Evolutionary conservation across 2,888 invertebrate species (phyloP), one percentile per base, ranked within the genome.

Genomic region (Mythimna ferrago): DNA sequence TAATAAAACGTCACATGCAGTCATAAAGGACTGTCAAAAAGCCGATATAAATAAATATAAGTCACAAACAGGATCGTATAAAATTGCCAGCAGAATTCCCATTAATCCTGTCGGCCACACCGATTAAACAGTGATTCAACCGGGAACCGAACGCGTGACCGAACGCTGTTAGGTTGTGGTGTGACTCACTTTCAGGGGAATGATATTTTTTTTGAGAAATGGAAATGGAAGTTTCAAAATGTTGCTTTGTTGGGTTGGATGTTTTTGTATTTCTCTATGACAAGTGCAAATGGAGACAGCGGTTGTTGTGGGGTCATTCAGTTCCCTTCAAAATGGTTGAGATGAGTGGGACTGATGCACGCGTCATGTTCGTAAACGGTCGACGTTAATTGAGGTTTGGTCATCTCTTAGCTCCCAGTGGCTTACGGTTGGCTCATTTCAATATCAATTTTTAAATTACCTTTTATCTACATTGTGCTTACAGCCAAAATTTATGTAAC

Each of bases 131-230:
- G 74, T 88, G 84, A 86, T 80, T 89, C 86, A 81, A 79, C 78
- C 60, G 65, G 72, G 82, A 85, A 71, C 69, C 78, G 44, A 85
- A 86, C 73, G 85, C 87, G 86, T 89, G 89, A 86, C 84, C 76
- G 66, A 44, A 48, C 71, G 73, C 84, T 76, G 80, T 87, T 86
- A 83, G 78, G 70, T 66, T 69, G 78, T 16, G 76, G 76, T 69
- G 56, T 81, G 79, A 86, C 66, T 86, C 78, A 83, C 38, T 21
- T 58, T 75, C 62, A 48, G 56, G 53, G 65, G 19, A 53, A 61
- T 48, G 26, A 51, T 9, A 19, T 44, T 71, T 58, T 64, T 70
- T 67, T 35, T 53, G 16, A 44, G 10, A 26, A 53, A 41, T 61
- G 71, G n/a, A 53, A 53, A 53, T 53, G n/a, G 51, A 53, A 9